Evolutionary conservation across 2,888 invertebrate genomes (phyloP), one percentile per base, ranked within the genome.

Genomic region (Chesias legatella): DNA sequence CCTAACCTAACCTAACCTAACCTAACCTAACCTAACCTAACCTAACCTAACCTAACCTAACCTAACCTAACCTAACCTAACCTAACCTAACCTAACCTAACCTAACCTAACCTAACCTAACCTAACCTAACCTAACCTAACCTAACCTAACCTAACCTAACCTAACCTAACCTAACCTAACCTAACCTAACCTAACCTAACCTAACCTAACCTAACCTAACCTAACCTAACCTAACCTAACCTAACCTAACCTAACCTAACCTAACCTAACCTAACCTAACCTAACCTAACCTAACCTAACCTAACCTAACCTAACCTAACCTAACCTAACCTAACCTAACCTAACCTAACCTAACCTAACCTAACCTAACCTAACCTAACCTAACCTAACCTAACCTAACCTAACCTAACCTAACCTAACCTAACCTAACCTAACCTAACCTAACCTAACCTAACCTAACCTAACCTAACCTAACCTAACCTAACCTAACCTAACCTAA

Each of bases 131-230:
- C 43, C 43, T 43, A 43, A 43, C 43, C 43, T 43, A 43, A 43
- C 43, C 43, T 43, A 44, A 44, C 44, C 43, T 43, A 43, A 43
- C 41, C 43, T 43, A 43, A 43, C 43, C 44, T 44, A 44, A 44
- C 44, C 44, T 44, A 44, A 44, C 44, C 44, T 44, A 44, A 44
- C 44, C 44, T 47, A 47, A 47, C 47, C 47, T 48, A 48, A 48
- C 43, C 43, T 48, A 48, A 48, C 48, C 48, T 48, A 42, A 38
- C 44, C 41, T 43, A 45, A 41, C 44, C 42, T 44, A 41, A 45
- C 45, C 43, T 50, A 45, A 47, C 45, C 45, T 45, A 45, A 45
- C 49, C 45, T 45, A 45, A 45, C 49, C 45, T 45, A 45, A 45
- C 45, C 43, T 43, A 43, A 48, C 43, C 43, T 40, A 43, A 48